Evolutionary conservation across 2,113 vertebrate genomes (phyloP).

Genomic region (Menidia beryllina): DNA sequence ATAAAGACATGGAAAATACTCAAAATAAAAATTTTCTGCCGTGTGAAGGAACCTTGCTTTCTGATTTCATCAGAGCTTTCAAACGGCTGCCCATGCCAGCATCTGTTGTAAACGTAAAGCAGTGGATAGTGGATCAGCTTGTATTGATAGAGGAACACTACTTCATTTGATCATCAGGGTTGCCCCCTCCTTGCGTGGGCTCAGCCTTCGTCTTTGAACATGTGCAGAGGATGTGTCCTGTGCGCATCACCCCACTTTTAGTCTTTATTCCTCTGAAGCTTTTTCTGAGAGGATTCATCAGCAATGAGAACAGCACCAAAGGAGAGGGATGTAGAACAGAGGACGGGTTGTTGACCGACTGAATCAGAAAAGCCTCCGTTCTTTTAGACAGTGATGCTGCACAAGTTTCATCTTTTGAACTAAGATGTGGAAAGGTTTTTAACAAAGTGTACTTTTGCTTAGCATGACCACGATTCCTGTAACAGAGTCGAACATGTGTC

Average conservation of each 20-base stretch:
- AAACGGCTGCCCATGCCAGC: too few relatives aligned
- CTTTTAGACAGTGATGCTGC: not conserved
- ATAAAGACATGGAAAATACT: too few relatives aligned
- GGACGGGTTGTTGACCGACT: slow-evolving; percentile 14
- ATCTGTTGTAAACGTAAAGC: too few relatives aligned
- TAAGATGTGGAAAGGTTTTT: slow-evolving; percentile 2
- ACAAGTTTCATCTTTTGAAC: slow-evolving; percentile 9
- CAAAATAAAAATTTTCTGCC: too few relatives aligned
- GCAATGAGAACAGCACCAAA: not conserved
- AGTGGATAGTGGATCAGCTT: too few relatives aligned
- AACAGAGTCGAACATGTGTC: slow-evolving; percentile 33
- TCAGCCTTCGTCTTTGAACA: not conserved
- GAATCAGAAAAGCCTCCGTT: slow-evolving; percentile 21
- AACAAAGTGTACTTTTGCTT: slow-evolving; percentile 12
- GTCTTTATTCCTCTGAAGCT: not conserved
- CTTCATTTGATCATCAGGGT: not conserved
- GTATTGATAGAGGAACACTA: too few relatives aligned
- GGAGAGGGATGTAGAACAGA: slow-evolving; percentile 7
- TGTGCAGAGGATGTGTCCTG: not conserved
- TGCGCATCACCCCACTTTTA: slow-evolving; percentile 5
- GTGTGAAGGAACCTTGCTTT: too few relatives aligned
- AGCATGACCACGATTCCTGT: slow-evolving; percentile 8
- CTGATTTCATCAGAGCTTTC: too few relatives aligned
- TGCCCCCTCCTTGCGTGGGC: not conserved
- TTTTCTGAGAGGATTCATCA: slow-evolving; percentile 12